phyloP scores from a whole-genome alignment of 2,113 vertebrate genomes.

The Noturus placidus region DNA sequence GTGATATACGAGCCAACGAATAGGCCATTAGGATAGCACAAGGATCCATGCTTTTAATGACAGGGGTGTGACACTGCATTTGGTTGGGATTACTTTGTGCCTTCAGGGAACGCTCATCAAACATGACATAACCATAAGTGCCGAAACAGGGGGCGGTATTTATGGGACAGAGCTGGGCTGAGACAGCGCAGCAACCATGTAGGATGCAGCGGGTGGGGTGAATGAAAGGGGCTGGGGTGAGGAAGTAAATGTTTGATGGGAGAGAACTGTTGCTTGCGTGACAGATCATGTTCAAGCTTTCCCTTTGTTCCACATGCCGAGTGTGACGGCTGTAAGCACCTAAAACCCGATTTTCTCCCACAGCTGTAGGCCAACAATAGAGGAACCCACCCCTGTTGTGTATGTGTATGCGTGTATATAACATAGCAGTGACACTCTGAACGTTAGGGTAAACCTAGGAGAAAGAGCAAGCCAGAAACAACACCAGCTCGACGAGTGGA shows the following conservation, averaged over 20 bases:
- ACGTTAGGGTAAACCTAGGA: constrained; percentile 50
- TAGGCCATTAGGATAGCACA: constrained; percentile 2
- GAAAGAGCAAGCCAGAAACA: constrained; percentile 56
- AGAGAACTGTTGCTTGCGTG: constrained; percentile 53
- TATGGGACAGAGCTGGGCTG: constrained; percentile 13
- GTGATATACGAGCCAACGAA: constrained; percentile 19
- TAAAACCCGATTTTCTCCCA: constrained; percentile 55
- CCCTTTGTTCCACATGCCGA: constrained; percentile 62
- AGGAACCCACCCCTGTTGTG: constrained; percentile 5
- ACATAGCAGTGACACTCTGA: constrained; percentile 10
- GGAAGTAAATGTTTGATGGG: constrained; percentile 29
- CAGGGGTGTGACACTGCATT: constrained; percentile 16
- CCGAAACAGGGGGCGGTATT: constrained; percentile 47
- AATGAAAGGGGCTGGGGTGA: neutral
- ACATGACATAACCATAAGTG: constrained; percentile 52
- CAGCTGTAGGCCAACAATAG: constrained; percentile 41
- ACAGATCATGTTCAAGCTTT: constrained; percentile 68
- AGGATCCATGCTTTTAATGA: constrained; percentile 18
- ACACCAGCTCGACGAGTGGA: constrained; percentile 46
- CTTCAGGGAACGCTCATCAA: constrained; percentile 4
- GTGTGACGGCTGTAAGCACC: constrained; percentile 60
- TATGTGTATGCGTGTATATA: neutral
- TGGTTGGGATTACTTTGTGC: neutral
- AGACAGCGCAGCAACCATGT: constrained; percentile 50
- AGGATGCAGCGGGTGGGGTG: constrained; percentile 26